Evolutionary conservation across 2,888 invertebrate genomes (phyloP).

Genomic region (Troglohyphantes excavatus): DNA sequence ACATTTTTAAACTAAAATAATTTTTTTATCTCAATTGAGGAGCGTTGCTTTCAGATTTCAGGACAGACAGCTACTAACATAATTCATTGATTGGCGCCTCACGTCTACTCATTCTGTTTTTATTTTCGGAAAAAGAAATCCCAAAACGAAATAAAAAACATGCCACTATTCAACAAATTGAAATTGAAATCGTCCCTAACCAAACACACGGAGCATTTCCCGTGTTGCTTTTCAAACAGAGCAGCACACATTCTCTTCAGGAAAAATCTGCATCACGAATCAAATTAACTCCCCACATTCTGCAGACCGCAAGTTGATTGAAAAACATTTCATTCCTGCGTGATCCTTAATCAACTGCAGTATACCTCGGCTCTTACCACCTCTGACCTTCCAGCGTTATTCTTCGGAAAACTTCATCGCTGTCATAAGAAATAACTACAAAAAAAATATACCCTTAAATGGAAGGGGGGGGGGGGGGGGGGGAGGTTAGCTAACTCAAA

Average conservation of each 20-base stretch:
- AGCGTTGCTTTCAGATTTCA: no score
- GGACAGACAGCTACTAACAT: no score
- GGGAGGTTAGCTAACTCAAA: constrained; percentile 58
- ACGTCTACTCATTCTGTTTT: no score
- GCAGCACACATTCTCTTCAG: background rate
- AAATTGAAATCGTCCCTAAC: no score
- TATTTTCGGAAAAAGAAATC: no score
- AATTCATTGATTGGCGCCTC: no score
- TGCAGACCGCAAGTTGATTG: background rate
- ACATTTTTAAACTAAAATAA: no score
- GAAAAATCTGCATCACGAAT: background rate
- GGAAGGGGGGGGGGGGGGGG: background rate
- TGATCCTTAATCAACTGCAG: background rate
- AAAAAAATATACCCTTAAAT: background rate
- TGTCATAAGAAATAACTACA: background rate
- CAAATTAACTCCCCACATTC: background rate
- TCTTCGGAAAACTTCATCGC: constrained; percentile 6
- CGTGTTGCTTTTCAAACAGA: no score
- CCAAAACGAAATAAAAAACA: no score
- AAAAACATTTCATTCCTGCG: background rate
- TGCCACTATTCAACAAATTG: no score
- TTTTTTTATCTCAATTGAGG: no score
- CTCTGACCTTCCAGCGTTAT: constrained; percentile 22
- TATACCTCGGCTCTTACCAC: constrained; percentile 30
- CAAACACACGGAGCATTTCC: no score